A percentile compares a stretch with the other conserved stretches of the same genome.
phyloP scores from a whole-genome alignment of 2,113 vertebrate species.

The Urocynchramus pylzowi region DNA sequence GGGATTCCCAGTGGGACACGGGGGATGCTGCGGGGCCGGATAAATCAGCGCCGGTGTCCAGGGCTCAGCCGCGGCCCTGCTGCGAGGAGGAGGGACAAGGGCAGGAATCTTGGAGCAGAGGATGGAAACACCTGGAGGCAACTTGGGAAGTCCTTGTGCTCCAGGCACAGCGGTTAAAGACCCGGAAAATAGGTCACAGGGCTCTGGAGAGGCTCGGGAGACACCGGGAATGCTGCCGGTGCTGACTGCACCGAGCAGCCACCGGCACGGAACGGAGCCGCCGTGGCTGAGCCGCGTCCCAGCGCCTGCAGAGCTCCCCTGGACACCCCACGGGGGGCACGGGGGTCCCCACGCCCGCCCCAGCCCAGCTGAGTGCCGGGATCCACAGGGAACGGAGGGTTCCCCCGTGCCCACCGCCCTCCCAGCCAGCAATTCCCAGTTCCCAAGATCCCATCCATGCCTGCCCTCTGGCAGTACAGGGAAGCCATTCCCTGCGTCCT shows the following conservation, averaged over 20 bases:
- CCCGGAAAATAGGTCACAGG: rapidly evolving
- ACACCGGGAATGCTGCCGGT: neutral
- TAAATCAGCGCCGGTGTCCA: rapidly evolving
- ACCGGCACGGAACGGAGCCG: rapidly evolving
- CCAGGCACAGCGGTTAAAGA: neutral
- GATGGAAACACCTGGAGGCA: rapidly evolving
- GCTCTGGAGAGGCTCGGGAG: neutral
- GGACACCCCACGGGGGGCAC: rapidly evolving
- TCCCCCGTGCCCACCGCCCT: neutral
- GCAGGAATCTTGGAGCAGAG: rapidly evolving
- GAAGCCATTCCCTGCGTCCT: neutral
- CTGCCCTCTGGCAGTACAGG: neutral
- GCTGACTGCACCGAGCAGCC: neutral
- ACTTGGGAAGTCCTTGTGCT: rapidly evolving
- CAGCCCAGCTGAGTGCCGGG: neutral
- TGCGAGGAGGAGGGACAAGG: neutral
- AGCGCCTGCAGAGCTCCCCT: rapidly evolving
- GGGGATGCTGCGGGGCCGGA: rapidly evolving
- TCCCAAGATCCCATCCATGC: neutral
- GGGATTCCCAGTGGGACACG: rapidly evolving
- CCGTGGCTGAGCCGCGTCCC: neutral
- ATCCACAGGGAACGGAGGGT: neutral
- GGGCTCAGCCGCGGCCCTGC: neutral
- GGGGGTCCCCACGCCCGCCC: neutral
- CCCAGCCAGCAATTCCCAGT: neutral